phyloP scores from a whole-genome alignment of 2,113 vertebrate species.

The Petaurus breviceps region DNA sequence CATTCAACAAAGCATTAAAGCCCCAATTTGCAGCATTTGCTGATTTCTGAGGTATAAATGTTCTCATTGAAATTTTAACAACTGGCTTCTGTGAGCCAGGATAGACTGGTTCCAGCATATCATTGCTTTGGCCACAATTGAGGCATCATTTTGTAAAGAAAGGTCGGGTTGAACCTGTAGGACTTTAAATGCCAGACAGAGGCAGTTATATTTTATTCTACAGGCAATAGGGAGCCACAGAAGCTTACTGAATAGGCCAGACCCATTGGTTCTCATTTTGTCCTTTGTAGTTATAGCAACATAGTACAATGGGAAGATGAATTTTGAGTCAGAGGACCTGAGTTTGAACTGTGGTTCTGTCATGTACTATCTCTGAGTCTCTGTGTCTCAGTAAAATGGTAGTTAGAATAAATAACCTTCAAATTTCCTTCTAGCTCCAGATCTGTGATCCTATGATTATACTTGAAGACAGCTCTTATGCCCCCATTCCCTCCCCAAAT shows the following conservation, averaged over 20 bases:
- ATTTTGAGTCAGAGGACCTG: background rate
- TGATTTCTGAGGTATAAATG: background rate
- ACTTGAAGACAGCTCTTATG: background rate
- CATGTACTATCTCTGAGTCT: background rate
- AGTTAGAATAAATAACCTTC: background rate
- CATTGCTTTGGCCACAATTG: background rate
- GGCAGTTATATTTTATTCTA: background rate
- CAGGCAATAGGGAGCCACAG: background rate
- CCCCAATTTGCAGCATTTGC: background rate
- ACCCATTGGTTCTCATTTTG: background rate
- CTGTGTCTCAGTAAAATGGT: background rate
- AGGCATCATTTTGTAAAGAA: background rate
- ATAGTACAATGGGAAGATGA: background rate
- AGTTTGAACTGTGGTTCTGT: background rate
- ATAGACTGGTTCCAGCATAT: background rate
- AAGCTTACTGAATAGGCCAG: background rate
- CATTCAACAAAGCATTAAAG: background rate
- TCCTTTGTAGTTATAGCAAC: background rate
- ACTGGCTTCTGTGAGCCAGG: background rate
- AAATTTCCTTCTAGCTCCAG: background rate
- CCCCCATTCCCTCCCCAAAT: background rate
- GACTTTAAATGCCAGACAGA: background rate
- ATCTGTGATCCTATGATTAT: background rate
- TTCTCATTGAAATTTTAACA: background rate
- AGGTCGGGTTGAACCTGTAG: background rate